phyloP scores from a whole-genome alignment of 2,113 vertebrate genomes.

The Hydrochoerus hydrochaeris region DNA sequence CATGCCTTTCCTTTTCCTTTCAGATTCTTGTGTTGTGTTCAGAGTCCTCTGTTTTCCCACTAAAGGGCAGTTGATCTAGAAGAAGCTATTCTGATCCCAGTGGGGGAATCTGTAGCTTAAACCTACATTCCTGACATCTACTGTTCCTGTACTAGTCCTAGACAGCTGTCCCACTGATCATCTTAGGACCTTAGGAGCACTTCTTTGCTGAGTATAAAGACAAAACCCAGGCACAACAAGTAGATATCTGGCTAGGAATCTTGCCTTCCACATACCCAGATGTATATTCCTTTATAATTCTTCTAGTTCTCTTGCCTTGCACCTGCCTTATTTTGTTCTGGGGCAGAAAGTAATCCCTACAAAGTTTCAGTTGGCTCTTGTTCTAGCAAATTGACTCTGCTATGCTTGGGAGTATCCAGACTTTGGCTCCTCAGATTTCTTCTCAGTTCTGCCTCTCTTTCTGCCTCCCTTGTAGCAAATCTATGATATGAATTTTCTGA shows the following conservation, averaged over 20 bases:
- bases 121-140: background rate
- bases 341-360: background rate
- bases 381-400: too few species aligned
- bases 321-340: too few species aligned
- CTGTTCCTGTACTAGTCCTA: background rate
- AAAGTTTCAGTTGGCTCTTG: background rate
- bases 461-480: background rate
- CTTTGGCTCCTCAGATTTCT: background rate
- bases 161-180: background rate
- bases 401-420: background rate
- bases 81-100: background rate
- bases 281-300: background rate
- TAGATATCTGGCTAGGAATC: background rate
- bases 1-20: background rate
- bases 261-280: background rate
- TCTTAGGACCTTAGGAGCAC: background rate
- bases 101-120: background rate
- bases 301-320: background rate
- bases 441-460: background rate
- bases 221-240: background rate
- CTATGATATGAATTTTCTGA: background rate
- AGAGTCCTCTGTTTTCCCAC: background rate
- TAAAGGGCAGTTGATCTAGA: background rate
- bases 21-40: background rate
- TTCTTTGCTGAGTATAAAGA: too few species aligned